A percentile compares a stretch with the other conserved stretches of the same genome.
These are phyloP conservation scores for Empidonax alnorum DNA, from an alignment of 2,113 vertebrate species.

Conservation along the genomic window DNA sequence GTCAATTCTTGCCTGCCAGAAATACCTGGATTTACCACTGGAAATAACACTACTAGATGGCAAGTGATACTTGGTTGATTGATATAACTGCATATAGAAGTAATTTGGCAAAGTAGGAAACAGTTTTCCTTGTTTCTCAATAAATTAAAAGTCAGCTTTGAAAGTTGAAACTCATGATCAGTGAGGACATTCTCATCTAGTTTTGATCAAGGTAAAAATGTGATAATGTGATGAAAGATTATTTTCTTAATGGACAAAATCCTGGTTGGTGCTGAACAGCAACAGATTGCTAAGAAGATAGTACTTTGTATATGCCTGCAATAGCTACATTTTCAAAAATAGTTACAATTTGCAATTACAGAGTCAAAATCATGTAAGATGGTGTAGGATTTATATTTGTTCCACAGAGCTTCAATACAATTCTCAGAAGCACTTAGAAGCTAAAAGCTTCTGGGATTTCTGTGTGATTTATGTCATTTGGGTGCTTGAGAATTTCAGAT, in stretches of 20 bases:
- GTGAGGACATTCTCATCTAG: background rate
- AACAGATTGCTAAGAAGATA: background rate
- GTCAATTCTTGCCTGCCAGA: background rate
- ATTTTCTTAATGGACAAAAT: background rate
- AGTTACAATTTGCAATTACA: background rate
- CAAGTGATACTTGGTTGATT: background rate
- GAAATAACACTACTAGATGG: background rate
- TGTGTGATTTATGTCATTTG: background rate
- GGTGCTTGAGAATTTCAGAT: background rate
- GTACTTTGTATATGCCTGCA: background rate
- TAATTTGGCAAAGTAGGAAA: background rate
- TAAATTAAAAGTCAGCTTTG: conserved; percentile 22
- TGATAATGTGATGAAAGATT: background rate
- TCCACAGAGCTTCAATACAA: background rate
- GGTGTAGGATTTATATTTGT: background rate
- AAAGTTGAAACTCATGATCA: background rate
- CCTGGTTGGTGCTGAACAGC: background rate
- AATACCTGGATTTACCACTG: background rate
- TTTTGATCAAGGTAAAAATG: background rate
- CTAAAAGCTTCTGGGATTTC: background rate
- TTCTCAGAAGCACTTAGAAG: background rate
- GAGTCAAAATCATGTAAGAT: fast-evolving
- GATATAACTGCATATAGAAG: background rate
- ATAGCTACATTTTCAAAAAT: background rate
- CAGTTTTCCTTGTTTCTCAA: background rate